Conservation (phyloP, 2,797 vertebrate species). For the Hybognathus amarus region DNA sequence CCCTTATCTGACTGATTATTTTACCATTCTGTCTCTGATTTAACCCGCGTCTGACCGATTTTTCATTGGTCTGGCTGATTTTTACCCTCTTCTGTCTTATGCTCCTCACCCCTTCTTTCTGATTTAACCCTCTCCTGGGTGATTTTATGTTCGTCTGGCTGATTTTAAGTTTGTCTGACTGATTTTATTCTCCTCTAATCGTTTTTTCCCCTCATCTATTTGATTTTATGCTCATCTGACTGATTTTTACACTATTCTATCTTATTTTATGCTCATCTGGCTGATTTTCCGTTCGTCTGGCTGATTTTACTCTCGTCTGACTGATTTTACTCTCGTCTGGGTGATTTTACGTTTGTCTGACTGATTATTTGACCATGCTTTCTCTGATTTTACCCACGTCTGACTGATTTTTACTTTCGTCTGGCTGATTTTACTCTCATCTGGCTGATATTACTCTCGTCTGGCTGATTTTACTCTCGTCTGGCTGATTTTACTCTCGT, state of each 20-base stretch:
- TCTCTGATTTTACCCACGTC: too few relatives aligned
- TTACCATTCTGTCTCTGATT: too few relatives aligned
- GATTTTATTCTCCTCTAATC: not conserved
- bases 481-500: too few relatives aligned
- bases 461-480: too few relatives aligned
- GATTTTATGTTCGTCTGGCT: too few relatives aligned
- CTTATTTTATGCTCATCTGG: too few relatives aligned
- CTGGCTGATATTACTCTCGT: too few relatives aligned
- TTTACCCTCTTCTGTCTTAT: not conserved
- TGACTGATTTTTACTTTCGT: rapidly evolving
- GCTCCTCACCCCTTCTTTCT: rapidly evolving
- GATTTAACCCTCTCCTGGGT: too few relatives aligned
- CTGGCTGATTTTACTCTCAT: rapidly evolving
- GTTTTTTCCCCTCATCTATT: not conserved
- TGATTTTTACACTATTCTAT: too few relatives aligned
- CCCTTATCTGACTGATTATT: too few relatives aligned
- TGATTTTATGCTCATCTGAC: not conserved
- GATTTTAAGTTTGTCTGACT: rapidly evolving
- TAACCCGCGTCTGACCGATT: rapidly evolving
- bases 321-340: rapidly evolving
- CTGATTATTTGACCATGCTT: too few relatives aligned
- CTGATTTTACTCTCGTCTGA: too few relatives aligned
- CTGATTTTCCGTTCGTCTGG: rapidly evolving
- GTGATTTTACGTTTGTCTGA: rapidly evolving
- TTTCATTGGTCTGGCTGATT: not conserved